Base-by-base conservation (phyloP, 1,140 invertebrate species). In the Ips typographus region DNA sequence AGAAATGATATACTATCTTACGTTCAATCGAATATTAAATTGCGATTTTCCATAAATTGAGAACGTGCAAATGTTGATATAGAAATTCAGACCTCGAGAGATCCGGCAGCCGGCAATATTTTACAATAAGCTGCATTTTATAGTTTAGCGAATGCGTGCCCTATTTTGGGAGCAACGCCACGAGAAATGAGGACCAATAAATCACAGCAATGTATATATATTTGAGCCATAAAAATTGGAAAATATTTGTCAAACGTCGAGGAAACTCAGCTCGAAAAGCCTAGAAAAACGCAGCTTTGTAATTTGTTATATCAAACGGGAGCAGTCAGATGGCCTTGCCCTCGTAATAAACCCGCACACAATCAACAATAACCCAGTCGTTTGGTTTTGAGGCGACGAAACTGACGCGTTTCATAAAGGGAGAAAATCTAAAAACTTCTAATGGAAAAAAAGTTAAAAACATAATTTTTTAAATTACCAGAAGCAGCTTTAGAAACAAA, bases 151-250 rank as follows among this genome's bases (percentile, higher is more conserved):
- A 68, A 68, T 62, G 59, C 60, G 60, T 63, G 49, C 51, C 52
- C 44, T 56, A 63, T 68, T 68, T 68, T 49, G 40, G 57, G 67
- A 57, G n/a, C 51, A 68, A 60, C 65, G 65, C 40, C 65, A 68
- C 57, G 36, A 22, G 59, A 68, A 68, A 68, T 68, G 67, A 68
- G 67, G 38, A 52, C 40, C 67, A 7, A 68, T 68, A 68, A 61
- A 68, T 68, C 67, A 68, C 43, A 7, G n/a, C 38, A 62, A 68
- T 60, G 58, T 68, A 68, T 22, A 22, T 22, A 22, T 68, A 62
- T 60, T 68, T 62, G 67, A 68, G 67, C 67, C 40, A 44, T 68
- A 68, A 68, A 68, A 62, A 68, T 68, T 68, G 59, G 67, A 49
- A 68, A 61, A 68, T 68, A 68, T 68, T 68, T 68, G 67, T 68